Percentiles rank a stretch among this genome's conserved stretches.
Conservation (phyloP, 2,888 invertebrate genomes). For the Cheilosia vulpina region DNA sequence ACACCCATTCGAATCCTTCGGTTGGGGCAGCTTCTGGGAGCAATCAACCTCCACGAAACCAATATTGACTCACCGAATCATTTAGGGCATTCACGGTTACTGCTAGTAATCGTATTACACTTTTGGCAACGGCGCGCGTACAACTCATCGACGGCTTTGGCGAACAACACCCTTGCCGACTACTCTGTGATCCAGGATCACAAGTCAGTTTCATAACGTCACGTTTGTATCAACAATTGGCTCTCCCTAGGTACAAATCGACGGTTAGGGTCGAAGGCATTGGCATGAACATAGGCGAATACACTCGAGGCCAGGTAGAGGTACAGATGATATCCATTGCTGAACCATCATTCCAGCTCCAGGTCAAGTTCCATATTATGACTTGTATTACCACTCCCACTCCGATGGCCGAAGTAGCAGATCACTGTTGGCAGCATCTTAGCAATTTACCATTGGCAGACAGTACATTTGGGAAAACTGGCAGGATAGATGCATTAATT, state of each 20-base stretch:
- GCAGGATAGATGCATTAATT: constrained; percentile 24
- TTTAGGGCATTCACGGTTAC: too few relatives aligned
- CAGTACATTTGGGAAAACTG: constrained; percentile 68
- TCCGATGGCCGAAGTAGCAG: constrained; percentile 48
- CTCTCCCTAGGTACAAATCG: constrained; percentile 9
- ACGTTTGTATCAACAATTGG: constrained; percentile 35
- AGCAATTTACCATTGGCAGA: too few relatives aligned
- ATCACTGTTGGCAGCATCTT: too few relatives aligned
- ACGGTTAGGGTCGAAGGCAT: constrained; percentile 30
- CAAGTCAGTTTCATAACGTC: constrained; percentile 42
- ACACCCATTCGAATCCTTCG: too few relatives aligned
- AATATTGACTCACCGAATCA: too few relatives aligned
- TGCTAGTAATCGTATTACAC: constrained; percentile 3
- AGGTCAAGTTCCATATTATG: not conserved
- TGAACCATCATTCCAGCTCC: constrained; percentile 19
- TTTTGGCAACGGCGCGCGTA: constrained; percentile 35
- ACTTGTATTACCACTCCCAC: constrained; percentile 36
- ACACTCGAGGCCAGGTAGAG: constrained; percentile 9
- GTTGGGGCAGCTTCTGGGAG: too few relatives aligned
- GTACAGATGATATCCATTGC: not conserved
- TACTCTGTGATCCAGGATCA: constrained; percentile 51
- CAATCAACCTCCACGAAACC: too few relatives aligned
- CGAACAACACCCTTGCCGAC: constrained; percentile 21
- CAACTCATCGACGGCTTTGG: constrained; percentile 26
- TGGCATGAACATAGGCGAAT: not conserved